Percentiles rank a stretch among this genome's conserved stretches.
Evolutionary conservation across 1,140 invertebrate genomes (phyloP).

Genomic region (Condylostylus longicornis): DNA sequence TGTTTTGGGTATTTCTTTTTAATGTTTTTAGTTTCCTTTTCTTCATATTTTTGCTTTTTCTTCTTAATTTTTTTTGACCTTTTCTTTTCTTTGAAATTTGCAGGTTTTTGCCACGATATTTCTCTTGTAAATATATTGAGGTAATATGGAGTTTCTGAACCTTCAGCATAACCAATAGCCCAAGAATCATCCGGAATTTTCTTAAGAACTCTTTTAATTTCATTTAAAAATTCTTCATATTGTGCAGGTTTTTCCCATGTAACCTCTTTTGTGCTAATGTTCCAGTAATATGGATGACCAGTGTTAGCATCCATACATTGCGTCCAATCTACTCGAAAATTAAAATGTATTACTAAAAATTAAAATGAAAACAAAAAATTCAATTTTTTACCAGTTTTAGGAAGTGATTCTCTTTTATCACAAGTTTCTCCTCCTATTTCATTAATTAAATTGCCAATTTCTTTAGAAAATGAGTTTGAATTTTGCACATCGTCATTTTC

Average conservation of each 20-base stretch:
- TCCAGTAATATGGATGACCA: slow-evolving; percentile 61
- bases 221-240: slow-evolving; percentile 10
- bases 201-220: neutral
- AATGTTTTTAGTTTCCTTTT: slow-evolving; percentile 7
- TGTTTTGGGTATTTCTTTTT: neutral
- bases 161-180: neutral
- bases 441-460: neutral
- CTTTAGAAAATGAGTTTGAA: neutral
- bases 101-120: slow-evolving; percentile 5
- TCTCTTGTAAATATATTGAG: slow-evolving; percentile 2
- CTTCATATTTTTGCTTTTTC: neutral
- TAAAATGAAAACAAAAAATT: neutral
- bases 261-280: slow-evolving; percentile 51
- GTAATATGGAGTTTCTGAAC: slow-evolving; percentile 2
- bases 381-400: neutral
- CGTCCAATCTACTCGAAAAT: slow-evolving; percentile 38
- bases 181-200: neutral
- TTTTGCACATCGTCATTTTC: neutral
- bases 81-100: neutral
- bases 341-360: neutral
- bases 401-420: neutral
- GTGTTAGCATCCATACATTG: slow-evolving; percentile 51
- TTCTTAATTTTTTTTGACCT: no score
- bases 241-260: slow-evolving; percentile 55
- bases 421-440: neutral